Base-by-base conservation (phyloP, 2,888 invertebrate species). In the Caenorhabditis angaria region DNA sequence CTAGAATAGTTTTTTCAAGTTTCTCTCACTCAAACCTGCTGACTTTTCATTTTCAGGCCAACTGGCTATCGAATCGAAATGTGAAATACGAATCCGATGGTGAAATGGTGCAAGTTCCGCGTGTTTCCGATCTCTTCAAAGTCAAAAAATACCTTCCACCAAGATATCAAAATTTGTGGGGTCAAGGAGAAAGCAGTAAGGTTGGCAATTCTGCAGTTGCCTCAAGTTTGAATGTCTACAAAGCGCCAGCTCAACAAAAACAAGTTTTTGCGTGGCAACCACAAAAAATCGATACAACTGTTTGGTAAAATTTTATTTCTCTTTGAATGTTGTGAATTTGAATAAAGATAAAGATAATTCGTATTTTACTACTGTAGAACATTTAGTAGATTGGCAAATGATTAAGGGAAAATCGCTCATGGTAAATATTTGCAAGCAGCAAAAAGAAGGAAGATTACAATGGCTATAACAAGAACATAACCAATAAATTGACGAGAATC, bases 401-500 rank as follows among this genome's bases (percentile, higher is more conserved):
- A 27, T 3, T 14, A 54, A 27, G 12, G 14, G 10, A 10, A 22
- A 54, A 27, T 27, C 18, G 10, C 28, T 77, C 57, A 81, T 32
- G 81, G 73, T 25, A 81, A 65, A 62, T 81, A 81, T 48, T 81
- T 81, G 62, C 78, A 77, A 6, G 81, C 78, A 20, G 78, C 81
- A 66, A 81, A 81, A 28, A 78, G 62, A 20, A 81, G 61, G 71
- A 81, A 81, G 27, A 81, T 78, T 24, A 81, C 78, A 51, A 81
- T 54, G 18, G 81, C 81, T 41, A 81, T 81, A 28, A 81, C 41
- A 56, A 81, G 24, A 18, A 81, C 77, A 51, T 81, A 81, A 50
- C 81, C 81, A 61, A 81, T 74, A 69, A 81, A 81, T 41, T 73
- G 76, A 29, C 67, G 61, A 25, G 74, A 71, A 55, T 81, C 78